A percentile compares a stretch with the other conserved stretches of the same genome.
These are phyloP conservation scores for Coregonus clupeaformis DNA, from an alignment of 2,113 vertebrate species.

Conservation along the genomic window DNA sequence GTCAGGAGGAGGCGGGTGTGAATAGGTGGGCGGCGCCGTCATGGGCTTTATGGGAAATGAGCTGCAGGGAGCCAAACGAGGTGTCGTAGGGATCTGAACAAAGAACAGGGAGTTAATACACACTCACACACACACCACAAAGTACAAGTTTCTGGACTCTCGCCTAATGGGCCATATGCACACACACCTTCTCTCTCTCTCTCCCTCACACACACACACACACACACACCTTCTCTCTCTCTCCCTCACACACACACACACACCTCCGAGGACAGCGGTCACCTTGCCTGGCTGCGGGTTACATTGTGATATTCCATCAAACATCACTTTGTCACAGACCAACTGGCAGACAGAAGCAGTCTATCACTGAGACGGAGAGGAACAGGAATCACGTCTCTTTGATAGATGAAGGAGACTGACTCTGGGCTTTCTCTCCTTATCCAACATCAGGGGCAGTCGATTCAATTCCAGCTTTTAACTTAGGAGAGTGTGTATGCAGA, in stretches of 20 bases:
- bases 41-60: constrained; percentile 89
- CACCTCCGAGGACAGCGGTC: not conserved
- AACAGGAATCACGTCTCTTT: constrained; percentile 37
- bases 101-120: constrained; percentile 29
- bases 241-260: not conserved
- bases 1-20: constrained; percentile 81
- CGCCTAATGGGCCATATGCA: too few species aligned
- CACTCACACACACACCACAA: not conserved
- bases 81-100: constrained; percentile 87
- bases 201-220: not conserved
- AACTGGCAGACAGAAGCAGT: constrained; percentile 37
- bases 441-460: constrained; percentile 37
- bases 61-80: constrained; percentile 93
- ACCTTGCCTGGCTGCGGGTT: constrained; percentile 42
- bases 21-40: constrained; percentile 75
- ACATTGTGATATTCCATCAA: constrained; percentile 39
- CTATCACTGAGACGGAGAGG: constrained; percentile 48
- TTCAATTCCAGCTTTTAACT: constrained; percentile 45
- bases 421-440: constrained; percentile 47
- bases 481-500: not conserved
- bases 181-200: not conserved
- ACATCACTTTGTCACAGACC: constrained; percentile 58
- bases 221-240: not conserved
- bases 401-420: constrained; percentile 52
- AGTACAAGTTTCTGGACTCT: not conserved